phyloP scores from a whole-genome alignment of 2,113 vertebrate genomes.

The Rhinogobius similis region DNA sequence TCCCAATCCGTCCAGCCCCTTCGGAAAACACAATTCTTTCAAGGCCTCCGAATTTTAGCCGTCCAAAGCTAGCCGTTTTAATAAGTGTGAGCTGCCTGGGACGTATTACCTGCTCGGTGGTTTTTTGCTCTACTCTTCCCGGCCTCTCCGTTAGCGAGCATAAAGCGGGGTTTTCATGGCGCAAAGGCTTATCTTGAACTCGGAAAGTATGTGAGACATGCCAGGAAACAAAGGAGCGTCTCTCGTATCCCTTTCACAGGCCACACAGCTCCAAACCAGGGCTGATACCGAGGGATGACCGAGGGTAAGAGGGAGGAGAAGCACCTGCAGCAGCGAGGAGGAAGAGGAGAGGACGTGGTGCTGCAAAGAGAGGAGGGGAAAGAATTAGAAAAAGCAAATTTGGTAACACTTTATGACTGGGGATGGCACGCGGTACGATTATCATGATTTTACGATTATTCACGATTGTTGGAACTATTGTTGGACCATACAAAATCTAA shows the following conservation, averaged over 20 bases:
- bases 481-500: too few species aligned
- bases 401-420: too few species aligned
- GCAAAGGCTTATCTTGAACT: constrained; percentile 86
- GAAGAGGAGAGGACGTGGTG: constrained; percentile 30
- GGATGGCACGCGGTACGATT: too few species aligned
- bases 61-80: not conserved
- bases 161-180: constrained; percentile 90
- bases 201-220: constrained; percentile 96
- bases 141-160: constrained; percentile 80
- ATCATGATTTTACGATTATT: too few species aligned
- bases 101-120: constrained; percentile 81
- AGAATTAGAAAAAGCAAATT: not conserved
- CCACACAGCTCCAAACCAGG: constrained; percentile 89
- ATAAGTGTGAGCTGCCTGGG: constrained; percentile 29
- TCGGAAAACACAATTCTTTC: constrained; percentile 31
- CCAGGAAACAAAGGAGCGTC: constrained; percentile 89
- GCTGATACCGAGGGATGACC: constrained; percentile 75
- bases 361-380: constrained; percentile 2
- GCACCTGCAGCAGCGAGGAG: constrained; percentile 43
- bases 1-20: constrained; percentile 68
- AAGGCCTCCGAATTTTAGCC: not conserved
- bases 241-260: constrained; percentile 93
- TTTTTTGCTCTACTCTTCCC: constrained; percentile 78
- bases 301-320: constrained; percentile 42
- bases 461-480: too few species aligned